Conservation (phyloP, 2,888 invertebrate species). For the Hirtodrosophila histrioides region DNA sequence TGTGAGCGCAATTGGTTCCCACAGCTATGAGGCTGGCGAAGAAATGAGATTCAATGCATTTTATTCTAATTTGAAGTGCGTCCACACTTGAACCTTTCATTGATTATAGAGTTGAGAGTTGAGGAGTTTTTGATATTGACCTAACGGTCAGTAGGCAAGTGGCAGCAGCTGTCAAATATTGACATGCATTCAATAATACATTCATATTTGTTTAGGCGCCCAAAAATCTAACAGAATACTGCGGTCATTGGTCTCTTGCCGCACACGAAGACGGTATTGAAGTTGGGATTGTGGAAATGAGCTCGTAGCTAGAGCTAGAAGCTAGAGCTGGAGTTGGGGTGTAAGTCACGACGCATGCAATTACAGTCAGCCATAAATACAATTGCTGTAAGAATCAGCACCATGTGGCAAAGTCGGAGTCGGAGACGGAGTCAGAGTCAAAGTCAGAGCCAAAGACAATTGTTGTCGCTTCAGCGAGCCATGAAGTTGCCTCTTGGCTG, state of each 20-base stretch:
- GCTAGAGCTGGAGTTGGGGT: conserved; percentile 27
- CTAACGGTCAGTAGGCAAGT: conserved; percentile 60
- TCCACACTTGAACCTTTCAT: conserved; percentile 44
- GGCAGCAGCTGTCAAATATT: conserved; percentile 57
- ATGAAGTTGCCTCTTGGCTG: conserved; percentile 76
- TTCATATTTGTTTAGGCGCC: conserved; percentile 67
- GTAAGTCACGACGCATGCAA: conserved; percentile 72
- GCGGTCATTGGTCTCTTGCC: conserved; percentile 49
- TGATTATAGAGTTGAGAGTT: conserved; percentile 10
- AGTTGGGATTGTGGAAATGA: conserved; percentile 13
- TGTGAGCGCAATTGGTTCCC: conserved; percentile 66
- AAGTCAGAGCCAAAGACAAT: conserved; percentile 45
- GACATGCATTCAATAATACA: conserved; percentile 68
- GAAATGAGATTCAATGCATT: conserved; percentile 53
- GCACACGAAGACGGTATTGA: conserved; percentile 38
- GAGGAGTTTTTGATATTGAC: conserved; percentile 35
- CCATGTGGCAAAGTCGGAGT: conserved; percentile 14
- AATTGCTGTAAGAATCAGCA: conserved; percentile 74
- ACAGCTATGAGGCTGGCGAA: conserved; percentile 26
- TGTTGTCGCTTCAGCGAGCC: conserved; percentile 64
- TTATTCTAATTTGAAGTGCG: conserved; percentile 74
- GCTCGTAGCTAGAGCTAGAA: not conserved
- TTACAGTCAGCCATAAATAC: conserved; percentile 72
- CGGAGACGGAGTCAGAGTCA: not conserved
- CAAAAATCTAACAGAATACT: conserved; percentile 24